Evolutionary conservation across 2,888 invertebrate genomes (phyloP), one percentile per base, ranked within the genome.

Genomic region (Melinaea marsaeus): DNA sequence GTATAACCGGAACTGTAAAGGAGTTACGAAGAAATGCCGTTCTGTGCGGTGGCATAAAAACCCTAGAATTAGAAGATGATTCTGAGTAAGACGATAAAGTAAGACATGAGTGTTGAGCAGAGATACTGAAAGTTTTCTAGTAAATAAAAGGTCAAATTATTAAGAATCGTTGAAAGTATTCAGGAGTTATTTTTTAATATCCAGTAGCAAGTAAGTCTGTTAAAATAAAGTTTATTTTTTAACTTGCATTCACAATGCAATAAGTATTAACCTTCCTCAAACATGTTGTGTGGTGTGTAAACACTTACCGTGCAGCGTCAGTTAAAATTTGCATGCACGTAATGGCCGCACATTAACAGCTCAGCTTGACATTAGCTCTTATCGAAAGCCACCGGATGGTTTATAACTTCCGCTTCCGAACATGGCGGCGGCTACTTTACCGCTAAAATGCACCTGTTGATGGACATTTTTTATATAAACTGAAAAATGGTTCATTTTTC

Each of bases 341-440:
- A 70, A 71, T 72, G 66, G 66, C 62, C 59, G 63, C 58, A 62
- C 72, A 74, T 77, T 74, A 77, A 69, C 71, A 72, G 68, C 72
- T 70, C 63, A 64, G 69, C 68, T 62, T 71, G 69, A 75, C 77
- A 75, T 77, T 75, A 76, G 72, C 66, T 71, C 75, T 77, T 77
- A 77, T 77, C 77, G 73, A 72, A 61, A 66, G 63, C 66, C 66
- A 68, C 69, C 71, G 73, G 72, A 74, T 77, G 76, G 72, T 79
- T 78, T 77, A 78, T 78, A 72, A 64, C 74, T 77, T 78, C 77
- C 75, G 73, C 60, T 77, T 75, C 77, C 77, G 68, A 64, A 71
- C 65, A 66, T 67, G 64, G 59, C 67, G 65, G 60, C 58, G 66
- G 68, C 59, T 62, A 63, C 64, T 57, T 65, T 61, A 32, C 22